Evolutionary conservation across 2,888 invertebrate genomes (phyloP), one percentile per base, ranked within the genome.

Genomic region (Acrobasis consociella): DNA sequence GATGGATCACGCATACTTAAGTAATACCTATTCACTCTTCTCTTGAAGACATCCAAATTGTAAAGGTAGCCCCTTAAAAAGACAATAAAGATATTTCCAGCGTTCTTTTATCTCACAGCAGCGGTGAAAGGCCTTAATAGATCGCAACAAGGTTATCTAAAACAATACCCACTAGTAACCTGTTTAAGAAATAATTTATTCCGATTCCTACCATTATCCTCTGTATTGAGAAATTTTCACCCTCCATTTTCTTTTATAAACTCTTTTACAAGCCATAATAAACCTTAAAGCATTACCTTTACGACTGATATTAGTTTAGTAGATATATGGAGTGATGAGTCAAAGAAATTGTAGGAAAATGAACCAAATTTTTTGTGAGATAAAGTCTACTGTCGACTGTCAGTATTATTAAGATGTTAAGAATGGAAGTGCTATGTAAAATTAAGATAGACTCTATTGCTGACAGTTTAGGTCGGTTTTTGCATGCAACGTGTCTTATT

Each of bases 181-280:
- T 67, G 63, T 64, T 64, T 67, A 67, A 55, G 37, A 38, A 17
- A 63, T 60, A 67, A 67, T 64, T 67, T 60, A 63, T 64, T 59
- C 62, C 62, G 38, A 62, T 64, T 58, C 31, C 49, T 15, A 15
- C 49, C 49, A 46, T 46, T n/a, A 31, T n/a, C 46, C 10, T 13
- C n/a, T 46, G 46, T 46, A 46, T 46, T 46, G 46, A 46, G 46
- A 11, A 46, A 46, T 46, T 46, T 46, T 46, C 42, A n/a, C 13
- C 46, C 46, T 46, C 46, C 46, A 49, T 38, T 59, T 50, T 50
- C 59, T 5, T 50, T 49, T 16, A 22, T 5, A 59, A n/a, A 37
- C 38, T 16, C 7, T 13, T 42, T 11, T 11, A 9, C 16, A 5
- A 42, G 1, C 13, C 31, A 46, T 22, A 56, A 56, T 56, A 13